These are phyloP conservation scores for Camelus dromedarius DNA, from an alignment of 2,113 vertebrate genomes.

Conservation along the genomic window DNA sequence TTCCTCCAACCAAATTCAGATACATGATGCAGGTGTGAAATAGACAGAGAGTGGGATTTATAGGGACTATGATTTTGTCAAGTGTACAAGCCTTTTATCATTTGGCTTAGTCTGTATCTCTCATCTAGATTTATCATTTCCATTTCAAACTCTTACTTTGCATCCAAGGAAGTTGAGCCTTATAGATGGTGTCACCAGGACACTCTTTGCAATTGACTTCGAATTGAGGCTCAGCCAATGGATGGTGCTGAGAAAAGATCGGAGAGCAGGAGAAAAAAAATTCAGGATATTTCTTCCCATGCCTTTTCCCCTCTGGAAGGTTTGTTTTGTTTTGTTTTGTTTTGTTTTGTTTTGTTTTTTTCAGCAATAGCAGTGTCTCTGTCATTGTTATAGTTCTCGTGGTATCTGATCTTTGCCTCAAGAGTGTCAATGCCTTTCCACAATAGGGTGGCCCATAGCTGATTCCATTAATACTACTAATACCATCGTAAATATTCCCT, in stretches of 20 bases:
- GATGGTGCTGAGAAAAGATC: neutral
- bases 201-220: neutral
- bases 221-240: neutral
- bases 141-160: neutral
- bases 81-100: neutral
- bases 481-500: neutral
- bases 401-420: neutral
- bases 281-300: neutral
- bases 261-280: neutral
- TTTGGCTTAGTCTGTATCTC: neutral
- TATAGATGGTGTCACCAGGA: neutral
- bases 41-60: neutral
- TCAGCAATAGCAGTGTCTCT: neutral
- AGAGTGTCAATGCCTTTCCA: neutral
- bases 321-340: neutral
- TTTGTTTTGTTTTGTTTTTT: neutral
- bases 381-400: neutral
- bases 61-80: neutral
- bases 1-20: neutral
- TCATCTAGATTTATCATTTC: neutral
- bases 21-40: neutral
- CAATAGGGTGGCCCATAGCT: neutral
- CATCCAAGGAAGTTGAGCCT: accelerated
- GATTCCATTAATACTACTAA: neutral
- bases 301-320: neutral